These are phyloP conservation scores for Amphimallon solstitiale DNA, from an alignment of 2,888 invertebrate species.

Conservation along the genomic window DNA sequence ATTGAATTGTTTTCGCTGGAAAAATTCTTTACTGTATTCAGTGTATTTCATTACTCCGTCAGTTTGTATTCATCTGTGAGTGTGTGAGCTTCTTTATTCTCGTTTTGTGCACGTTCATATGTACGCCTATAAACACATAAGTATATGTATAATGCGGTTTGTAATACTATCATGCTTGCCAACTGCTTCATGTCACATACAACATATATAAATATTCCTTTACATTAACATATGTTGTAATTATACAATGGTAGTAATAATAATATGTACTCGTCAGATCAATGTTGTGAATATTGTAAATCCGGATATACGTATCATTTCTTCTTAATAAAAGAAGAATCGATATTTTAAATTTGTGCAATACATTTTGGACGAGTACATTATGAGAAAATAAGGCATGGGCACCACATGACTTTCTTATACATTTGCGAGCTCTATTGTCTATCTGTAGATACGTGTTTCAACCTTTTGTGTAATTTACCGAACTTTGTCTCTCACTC, in stretches of 20 bases:
- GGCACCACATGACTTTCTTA: too few species aligned
- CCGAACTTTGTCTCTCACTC: too few species aligned
- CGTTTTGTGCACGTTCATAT: background rate
- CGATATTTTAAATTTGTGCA: too few species aligned
- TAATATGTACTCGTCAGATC: background rate
- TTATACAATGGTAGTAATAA: background rate
- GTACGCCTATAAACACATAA: background rate
- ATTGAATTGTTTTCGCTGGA: background rate
- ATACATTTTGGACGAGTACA: too few species aligned
- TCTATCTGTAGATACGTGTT: too few species aligned
- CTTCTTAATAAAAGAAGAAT: too few species aligned
- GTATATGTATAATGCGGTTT: background rate
- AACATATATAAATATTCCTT: constrained; percentile 8
- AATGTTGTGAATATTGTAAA: too few species aligned
- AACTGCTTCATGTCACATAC: constrained; percentile 17
- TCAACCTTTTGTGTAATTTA: too few species aligned
- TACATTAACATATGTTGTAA: constrained; percentile 16
- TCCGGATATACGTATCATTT: too few species aligned
- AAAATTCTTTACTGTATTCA: constrained; percentile 5
- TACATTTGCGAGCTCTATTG: too few species aligned
- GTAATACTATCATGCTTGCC: constrained; percentile 20
- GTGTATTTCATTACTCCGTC: background rate
- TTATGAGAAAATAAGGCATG: too few species aligned
- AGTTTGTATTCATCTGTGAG: background rate
- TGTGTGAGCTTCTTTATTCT: background rate